Evolutionary conservation across 2,888 invertebrate genomes (phyloP).

Genomic region (Clitarchus hookeri): DNA sequence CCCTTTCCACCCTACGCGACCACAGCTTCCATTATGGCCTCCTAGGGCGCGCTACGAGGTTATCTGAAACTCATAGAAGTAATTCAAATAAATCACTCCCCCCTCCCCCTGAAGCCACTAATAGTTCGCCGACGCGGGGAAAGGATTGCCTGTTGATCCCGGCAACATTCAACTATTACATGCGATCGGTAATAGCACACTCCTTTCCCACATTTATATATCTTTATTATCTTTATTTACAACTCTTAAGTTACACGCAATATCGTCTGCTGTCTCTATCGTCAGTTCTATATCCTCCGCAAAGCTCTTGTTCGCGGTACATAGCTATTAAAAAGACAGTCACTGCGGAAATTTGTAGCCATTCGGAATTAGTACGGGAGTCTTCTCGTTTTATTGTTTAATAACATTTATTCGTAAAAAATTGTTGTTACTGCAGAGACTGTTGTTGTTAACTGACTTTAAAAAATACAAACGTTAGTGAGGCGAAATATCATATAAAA

Average conservation of each 20-base stretch:
- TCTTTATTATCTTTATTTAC: constrained; percentile 8
- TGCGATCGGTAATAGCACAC: neutral
- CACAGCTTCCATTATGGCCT: neutral
- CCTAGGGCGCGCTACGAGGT: neutral
- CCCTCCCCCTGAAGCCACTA: neutral
- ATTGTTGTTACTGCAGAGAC: too few relatives aligned
- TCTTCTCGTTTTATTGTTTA: too few relatives aligned
- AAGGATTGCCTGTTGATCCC: constrained; percentile 20
- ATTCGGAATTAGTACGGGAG: too few relatives aligned
- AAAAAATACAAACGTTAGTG: too few relatives aligned
- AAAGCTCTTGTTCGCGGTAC: neutral
- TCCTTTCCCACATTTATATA: neutral
- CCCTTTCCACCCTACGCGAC: too few relatives aligned
- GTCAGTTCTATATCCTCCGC: neutral
- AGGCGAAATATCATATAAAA: too few relatives aligned
- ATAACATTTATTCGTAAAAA: too few relatives aligned
- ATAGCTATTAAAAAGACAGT: neutral
- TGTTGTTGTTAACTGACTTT: too few relatives aligned
- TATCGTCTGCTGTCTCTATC: neutral
- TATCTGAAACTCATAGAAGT: constrained; percentile 25
- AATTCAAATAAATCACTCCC: constrained; percentile 22
- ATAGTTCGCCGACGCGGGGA: neutral
- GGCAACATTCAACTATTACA: neutral
- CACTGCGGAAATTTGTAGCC: too few relatives aligned
- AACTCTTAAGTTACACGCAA: neutral